Evolutionary conservation across 1,140 invertebrate species (phyloP).

Genomic region (Spodoptera frugiperda): DNA sequence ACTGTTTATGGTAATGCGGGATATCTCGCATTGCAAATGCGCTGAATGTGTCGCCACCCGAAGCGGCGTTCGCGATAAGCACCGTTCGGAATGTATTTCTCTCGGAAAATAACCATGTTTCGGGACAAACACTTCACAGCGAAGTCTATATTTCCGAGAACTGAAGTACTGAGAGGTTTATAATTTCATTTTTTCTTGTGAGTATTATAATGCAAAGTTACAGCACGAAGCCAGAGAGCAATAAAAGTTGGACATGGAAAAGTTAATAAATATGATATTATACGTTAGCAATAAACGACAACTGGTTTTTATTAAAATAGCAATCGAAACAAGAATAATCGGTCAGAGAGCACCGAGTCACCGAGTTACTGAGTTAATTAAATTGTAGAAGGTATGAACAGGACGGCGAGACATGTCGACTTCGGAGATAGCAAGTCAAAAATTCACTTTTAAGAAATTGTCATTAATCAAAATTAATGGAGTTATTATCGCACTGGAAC

Average conservation of each 20-base stretch:
- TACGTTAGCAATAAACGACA: conserved; percentile 50
- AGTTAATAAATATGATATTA: background rate
- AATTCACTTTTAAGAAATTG: conserved; percentile 84
- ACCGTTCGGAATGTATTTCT: conserved; percentile 69
- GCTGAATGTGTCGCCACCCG: conserved; percentile 81
- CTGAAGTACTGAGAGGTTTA: background rate
- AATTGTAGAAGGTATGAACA: conserved; percentile 69
- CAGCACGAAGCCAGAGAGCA: no score
- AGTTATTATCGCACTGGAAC: conserved; percentile 84
- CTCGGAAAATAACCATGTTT: conserved; percentile 64
- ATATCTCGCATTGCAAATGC: conserved; percentile 86
- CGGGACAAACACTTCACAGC: conserved; percentile 62
- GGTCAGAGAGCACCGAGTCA: conserved; percentile 63
- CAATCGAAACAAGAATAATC: conserved; percentile 73
- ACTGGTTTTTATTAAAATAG: conserved; percentile 54
- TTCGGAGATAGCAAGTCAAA: conserved; percentile 67
- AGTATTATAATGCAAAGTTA: background rate
- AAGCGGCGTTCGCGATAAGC: conserved; percentile 74
- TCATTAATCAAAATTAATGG: conserved; percentile 86
- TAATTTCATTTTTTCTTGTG: background rate
- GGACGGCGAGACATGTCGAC: conserved; percentile 65
- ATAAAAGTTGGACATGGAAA: background rate
- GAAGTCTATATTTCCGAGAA: conserved; percentile 49
- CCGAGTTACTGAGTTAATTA: conserved; percentile 66
- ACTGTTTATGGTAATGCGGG: conserved; percentile 85